These are phyloP conservation scores for Pimephales promelas DNA, from an alignment of 2,113 vertebrate genomes.

Conservation along the genomic window DNA sequence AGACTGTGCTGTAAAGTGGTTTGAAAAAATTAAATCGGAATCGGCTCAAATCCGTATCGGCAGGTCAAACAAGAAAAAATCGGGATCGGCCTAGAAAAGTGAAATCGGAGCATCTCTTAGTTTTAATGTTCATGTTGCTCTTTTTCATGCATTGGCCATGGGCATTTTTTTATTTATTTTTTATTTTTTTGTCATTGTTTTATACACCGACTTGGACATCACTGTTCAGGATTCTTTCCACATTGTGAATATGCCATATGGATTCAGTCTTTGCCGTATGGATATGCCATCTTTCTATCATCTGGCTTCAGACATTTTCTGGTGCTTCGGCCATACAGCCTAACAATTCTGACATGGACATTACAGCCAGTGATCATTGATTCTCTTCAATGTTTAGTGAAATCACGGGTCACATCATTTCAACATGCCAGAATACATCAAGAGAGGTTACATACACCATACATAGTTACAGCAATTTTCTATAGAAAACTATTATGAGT, in stretches of 20 bases:
- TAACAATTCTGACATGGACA: background rate
- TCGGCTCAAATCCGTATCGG: too few species aligned
- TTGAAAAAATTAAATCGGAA: too few species aligned
- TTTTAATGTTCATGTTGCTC: background rate
- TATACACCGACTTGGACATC: background rate
- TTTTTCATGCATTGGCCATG: background rate
- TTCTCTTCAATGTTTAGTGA: background rate
- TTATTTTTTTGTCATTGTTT: background rate
- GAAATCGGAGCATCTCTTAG: too few species aligned
- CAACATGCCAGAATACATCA: background rate
- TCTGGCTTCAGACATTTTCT: background rate
- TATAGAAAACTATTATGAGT: background rate
- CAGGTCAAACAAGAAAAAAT: too few species aligned
- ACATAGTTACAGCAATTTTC: background rate
- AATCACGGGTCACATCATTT: background rate
- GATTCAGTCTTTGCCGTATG: too few species aligned
- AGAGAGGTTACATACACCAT: background rate
- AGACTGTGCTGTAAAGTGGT: too few species aligned
- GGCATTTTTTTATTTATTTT: too few species aligned
- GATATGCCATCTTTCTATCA: background rate
- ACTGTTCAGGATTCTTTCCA: background rate
- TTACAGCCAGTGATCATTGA: background rate
- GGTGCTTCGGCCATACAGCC: background rate
- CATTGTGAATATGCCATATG: too few species aligned
- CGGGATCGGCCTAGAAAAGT: too few species aligned